These are phyloP conservation scores for Xylota segnis DNA, from an alignment of 2,888 invertebrate species.

Conservation along the genomic window DNA sequence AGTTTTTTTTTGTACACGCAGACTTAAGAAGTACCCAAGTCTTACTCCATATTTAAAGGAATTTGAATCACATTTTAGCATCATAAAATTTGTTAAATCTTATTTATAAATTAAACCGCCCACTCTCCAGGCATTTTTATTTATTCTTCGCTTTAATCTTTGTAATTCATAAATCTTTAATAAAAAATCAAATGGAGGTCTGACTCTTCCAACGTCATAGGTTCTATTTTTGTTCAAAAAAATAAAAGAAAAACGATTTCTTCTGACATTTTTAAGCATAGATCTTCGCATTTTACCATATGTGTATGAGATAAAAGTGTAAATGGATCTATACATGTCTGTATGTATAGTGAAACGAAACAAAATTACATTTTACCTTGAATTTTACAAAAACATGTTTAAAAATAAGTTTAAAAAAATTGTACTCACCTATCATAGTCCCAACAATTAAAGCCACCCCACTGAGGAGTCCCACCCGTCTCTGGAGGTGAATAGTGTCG, in stretches of 20 bases:
- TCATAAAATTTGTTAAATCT: neutral
- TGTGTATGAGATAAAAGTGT: neutral
- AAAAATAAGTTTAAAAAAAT: neutral
- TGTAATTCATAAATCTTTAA: constrained; percentile 19
- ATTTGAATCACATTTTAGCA: neutral
- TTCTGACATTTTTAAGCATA: neutral
- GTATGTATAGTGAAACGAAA: neutral
- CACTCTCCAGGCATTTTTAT: constrained; percentile 5
- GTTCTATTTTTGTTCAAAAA: constrained; percentile 21
- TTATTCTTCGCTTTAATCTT: neutral
- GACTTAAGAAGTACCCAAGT: no score
- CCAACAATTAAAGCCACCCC: constrained; percentile 99
- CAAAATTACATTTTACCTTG: neutral
- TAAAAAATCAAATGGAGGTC: neutral
- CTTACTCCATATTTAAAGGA: no score
- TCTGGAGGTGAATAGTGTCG: constrained; percentile 99
- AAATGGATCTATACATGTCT: neutral
- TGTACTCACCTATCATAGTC: constrained; percentile 95
- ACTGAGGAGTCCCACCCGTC: constrained; percentile 99
- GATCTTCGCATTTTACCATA: neutral
- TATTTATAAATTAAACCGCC: constrained; percentile 20
- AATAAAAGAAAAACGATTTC: neutral
- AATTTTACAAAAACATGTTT: neutral
- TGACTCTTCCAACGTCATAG: constrained; percentile 18
- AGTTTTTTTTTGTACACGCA: no score